Base-by-base conservation (phyloP, 2,888 invertebrate species). In the Vanessa cardui region DNA sequence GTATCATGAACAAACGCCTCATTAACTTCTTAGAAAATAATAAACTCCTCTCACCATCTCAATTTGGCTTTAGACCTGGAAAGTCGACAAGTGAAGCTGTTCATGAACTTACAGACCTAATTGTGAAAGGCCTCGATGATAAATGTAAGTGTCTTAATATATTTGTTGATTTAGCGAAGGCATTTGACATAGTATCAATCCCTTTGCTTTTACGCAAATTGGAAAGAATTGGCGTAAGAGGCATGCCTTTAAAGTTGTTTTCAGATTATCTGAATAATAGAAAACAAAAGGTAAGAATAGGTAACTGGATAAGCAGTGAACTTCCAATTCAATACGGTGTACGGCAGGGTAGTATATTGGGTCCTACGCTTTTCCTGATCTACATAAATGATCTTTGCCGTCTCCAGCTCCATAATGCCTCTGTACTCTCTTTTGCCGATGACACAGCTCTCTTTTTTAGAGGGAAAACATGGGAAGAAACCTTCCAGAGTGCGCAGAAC, bases 301-400 rank as follows among this genome's bases (percentile, higher is more conserved):
- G 16, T 46, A 46, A 46, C 5, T 15, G 5, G 5, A n/a, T 46
- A 16, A 46, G 46, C 45, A 45, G 45, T 2, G 2, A 15, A 45
- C 45, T 45, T 45, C 45, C 45, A 45, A 45, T 45, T 45, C 45
- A 45, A 45, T 45, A 45, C 45, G 45, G 45, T 45, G 45, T 45
- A 45, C 45, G 1, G 45, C 45, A 45, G 45, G 8, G 45, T 45
- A 45, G 45, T 45, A 45, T 45, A 45, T 45, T 45, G 45, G 45
- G 45, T 45, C 45, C 15, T 45, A 45, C 45, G 45, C 45, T 45
- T 6, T 45, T 45, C 45, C 45, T 45, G 45, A 52, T 52, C n/a
- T 52, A 52, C 52, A 52, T 52, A 20, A 52, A 52, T 20, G 6
- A 52, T 18, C 15, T 52, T n/a, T 52, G 52, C 15, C 20, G 20